Percentiles rank a stretch among this genome's conserved stretches.
These are phyloP conservation scores for Parambassis ranga DNA, from an alignment of 2,797 vertebrate species.

Conservation along the genomic window DNA sequence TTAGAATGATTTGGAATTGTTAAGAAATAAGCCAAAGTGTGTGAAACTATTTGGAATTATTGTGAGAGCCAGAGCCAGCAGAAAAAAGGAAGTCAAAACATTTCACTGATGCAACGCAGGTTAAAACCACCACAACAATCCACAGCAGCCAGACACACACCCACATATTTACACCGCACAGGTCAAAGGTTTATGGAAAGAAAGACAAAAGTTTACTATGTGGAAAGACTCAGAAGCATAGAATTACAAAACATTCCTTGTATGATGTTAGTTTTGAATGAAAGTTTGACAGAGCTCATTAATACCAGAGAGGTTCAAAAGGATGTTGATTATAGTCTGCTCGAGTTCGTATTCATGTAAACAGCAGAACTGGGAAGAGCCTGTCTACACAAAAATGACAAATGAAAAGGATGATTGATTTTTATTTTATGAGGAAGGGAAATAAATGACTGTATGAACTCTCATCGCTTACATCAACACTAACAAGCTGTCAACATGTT, in stretches of 20 bases:
- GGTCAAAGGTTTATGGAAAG: conserved; percentile 45
- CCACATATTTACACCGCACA: conserved; percentile 15
- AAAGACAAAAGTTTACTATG: conserved; percentile 55
- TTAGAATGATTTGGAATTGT: conserved; percentile 15
- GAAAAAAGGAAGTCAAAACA: conserved; percentile 61
- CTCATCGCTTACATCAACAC: not conserved
- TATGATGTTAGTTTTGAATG: conserved; percentile 43
- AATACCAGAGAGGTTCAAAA: conserved; percentile 12
- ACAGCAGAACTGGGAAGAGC: not conserved
- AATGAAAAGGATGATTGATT: not conserved
- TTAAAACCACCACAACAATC: conserved; percentile 33
- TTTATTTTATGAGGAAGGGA: not conserved
- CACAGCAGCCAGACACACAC: conserved; percentile 22
- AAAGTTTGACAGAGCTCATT: conserved; percentile 40
- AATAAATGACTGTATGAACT: conserved; percentile 1
- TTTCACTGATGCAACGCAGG: conserved; percentile 52
- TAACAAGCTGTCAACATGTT: not conserved
- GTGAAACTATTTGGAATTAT: conserved; percentile 50
- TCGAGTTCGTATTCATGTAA: conserved; percentile 20
- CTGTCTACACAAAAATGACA: conserved; percentile 11
- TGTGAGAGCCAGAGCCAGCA: conserved; percentile 26
- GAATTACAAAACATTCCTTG: conserved; percentile 45
- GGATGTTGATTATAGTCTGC: conserved; percentile 13
- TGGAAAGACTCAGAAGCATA: conserved; percentile 26
- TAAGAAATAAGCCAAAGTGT: conserved; percentile 18